Evolutionary conservation across 1,140 invertebrate species (phyloP).

Genomic region (Drosophila guanche): DNA sequence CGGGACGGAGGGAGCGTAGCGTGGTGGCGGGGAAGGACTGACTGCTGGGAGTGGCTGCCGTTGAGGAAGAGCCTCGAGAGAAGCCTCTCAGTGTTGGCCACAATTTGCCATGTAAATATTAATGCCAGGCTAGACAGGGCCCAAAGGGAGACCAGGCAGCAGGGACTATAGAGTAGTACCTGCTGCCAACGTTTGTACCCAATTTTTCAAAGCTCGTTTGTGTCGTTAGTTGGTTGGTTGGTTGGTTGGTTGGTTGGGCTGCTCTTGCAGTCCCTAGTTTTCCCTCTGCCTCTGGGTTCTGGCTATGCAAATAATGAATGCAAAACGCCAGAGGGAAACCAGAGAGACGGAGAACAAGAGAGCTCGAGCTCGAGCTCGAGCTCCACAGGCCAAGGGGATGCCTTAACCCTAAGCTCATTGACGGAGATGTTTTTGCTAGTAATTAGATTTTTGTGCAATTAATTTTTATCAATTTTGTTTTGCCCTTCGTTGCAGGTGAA

Average conservation of each 20-base stretch:
- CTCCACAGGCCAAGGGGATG: too few species aligned
- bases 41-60: too few species aligned
- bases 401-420: too few species aligned
- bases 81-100: conserved; percentile 60
- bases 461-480: conserved; percentile 42
- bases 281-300: conserved; percentile 24
- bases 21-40: neutral
- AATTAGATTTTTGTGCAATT: conserved; percentile 57
- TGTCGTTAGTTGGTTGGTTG: conserved; percentile 56
- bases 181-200: conserved; percentile 50
- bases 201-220: conserved; percentile 79
- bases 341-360: neutral
- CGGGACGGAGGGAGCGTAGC: conserved; percentile 28
- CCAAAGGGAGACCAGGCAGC: neutral
- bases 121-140: conserved; percentile 61
- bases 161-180: neutral
- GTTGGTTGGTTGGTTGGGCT: conserved; percentile 30
- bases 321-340: conserved; percentile 55
- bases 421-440: too few species aligned
- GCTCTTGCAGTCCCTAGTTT: neutral
- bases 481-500: conserved; percentile 36
- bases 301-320: conserved; percentile 76
- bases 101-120: conserved; percentile 80
- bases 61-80: conserved; percentile 17
- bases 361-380: too few species aligned